Evolutionary conservation across 2,888 invertebrate species (phyloP).

Genomic region (Dynastes grantii): DNA sequence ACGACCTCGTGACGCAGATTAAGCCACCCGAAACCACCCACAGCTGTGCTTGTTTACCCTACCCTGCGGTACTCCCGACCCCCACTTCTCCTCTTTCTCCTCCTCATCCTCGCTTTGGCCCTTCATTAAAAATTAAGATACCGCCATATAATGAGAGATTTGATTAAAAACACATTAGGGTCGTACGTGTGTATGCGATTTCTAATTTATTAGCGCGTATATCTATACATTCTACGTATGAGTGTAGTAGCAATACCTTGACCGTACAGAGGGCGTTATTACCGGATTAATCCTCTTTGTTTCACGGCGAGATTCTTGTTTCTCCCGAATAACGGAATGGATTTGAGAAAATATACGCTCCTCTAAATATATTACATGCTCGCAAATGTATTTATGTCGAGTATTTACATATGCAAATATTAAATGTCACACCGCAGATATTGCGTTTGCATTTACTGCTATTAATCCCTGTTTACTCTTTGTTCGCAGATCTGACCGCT

Average conservation of each 20-base stretch:
- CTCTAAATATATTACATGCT: not conserved
- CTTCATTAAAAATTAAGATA: slow-evolving; percentile 71
- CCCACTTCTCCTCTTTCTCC: slow-evolving; percentile 4
- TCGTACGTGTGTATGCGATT: slow-evolving; percentile 59
- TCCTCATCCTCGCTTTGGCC: slow-evolving; percentile 56
- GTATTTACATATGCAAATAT: not conserved
- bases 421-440: slow-evolving; percentile 47
- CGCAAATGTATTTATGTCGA: too few species aligned
- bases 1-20: slow-evolving; percentile 38
- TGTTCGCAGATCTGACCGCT: slow-evolving; percentile 67
- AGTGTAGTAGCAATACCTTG: slow-evolving; percentile 54
- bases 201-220: slow-evolving; percentile 60
- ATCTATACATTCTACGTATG: too few species aligned
- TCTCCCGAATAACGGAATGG: not conserved
- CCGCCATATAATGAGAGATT: slow-evolving; percentile 68
- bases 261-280: slow-evolving; percentile 47
- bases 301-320: slow-evolving; percentile 9
- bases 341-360: slow-evolving; percentile 16
- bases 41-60: slow-evolving; percentile 48
- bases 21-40: not conserved
- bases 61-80: slow-evolving; percentile 37
- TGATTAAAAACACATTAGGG: slow-evolving; percentile 71
- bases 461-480: slow-evolving; percentile 53
- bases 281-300: slow-evolving; percentile 56
- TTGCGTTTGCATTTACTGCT: slow-evolving; percentile 53